phyloP scores from a whole-genome alignment of 1,140 invertebrate genomes.

The Arctopsyche grandis region DNA sequence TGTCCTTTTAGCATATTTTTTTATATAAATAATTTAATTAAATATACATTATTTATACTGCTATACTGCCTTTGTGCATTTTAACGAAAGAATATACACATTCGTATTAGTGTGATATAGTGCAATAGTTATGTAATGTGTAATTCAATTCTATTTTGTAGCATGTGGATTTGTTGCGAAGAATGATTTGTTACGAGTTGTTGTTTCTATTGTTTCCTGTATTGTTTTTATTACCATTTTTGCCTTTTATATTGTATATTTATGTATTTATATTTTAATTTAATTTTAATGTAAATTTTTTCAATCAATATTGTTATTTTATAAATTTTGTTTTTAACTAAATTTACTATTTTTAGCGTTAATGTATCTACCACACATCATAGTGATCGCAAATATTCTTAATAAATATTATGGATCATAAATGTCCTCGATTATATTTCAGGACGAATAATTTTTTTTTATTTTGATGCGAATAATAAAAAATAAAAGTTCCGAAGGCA shows the following conservation, averaged over 20 bases:
- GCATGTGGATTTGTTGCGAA: not conserved
- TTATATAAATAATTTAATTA: not conserved
- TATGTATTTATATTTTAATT: not conserved
- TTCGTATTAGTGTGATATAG: slow-evolving; percentile 27
- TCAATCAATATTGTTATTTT: not conserved
- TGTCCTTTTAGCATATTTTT: not conserved
- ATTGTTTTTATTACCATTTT: not conserved
- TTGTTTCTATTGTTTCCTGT: not conserved
- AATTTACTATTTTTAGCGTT: too few relatives aligned
- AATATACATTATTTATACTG: not conserved
- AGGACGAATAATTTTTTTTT: too few relatives aligned
- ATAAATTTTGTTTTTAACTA: too few relatives aligned
- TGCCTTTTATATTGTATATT: not conserved
- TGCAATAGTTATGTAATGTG: slow-evolving; percentile 1
- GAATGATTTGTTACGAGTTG: slow-evolving; percentile 12
- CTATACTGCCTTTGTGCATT: not conserved
- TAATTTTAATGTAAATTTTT: not conserved
- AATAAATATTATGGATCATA: too few relatives aligned
- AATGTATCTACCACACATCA: too few relatives aligned
- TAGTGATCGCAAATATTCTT: too few relatives aligned
- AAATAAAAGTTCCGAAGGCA: too few relatives aligned
- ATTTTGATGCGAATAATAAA: too few relatives aligned
- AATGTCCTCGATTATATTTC: too few relatives aligned
- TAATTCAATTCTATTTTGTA: not conserved
- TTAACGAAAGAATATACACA: not conserved